A percentile compares a stretch with the other conserved stretches of the same genome.
phyloP scores from a whole-genome alignment of 2,797 vertebrate species.

The Sebastes matsubarae region DNA sequence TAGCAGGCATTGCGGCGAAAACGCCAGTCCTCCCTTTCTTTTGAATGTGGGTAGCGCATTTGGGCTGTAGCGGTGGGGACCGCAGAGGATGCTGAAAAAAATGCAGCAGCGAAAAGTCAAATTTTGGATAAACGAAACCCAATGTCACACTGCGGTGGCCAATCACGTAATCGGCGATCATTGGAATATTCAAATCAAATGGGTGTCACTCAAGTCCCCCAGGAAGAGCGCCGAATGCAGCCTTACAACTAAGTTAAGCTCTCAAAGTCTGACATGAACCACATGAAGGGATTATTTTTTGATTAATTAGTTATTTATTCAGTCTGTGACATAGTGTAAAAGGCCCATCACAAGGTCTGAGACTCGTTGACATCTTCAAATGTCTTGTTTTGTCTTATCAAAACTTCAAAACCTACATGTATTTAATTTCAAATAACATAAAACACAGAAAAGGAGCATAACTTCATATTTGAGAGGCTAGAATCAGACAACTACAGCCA shows the following conservation, averaged over 20 bases:
- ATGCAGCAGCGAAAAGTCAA: background rate
- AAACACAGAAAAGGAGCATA: background rate
- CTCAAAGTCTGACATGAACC: background rate
- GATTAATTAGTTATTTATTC: background rate
- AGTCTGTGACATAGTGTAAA: background rate
- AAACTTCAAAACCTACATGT: background rate
- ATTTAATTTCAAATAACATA: background rate
- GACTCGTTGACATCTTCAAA: background rate
- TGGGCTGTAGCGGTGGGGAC: background rate
- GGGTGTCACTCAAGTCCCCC: background rate
- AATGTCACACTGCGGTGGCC: background rate
- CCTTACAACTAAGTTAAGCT: background rate
- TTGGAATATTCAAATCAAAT: background rate
- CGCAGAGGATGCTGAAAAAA: background rate
- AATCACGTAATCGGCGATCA: background rate
- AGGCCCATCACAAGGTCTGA: too few relatives aligned
- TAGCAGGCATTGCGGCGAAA: background rate
- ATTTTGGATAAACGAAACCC: background rate
- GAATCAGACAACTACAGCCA: background rate
- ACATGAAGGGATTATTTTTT: background rate
- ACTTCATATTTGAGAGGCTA: background rate
- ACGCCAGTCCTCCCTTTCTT: background rate
- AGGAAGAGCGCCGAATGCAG: background rate
- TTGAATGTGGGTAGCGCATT: background rate
- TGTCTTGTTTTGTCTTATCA: background rate